Evolutionary conservation across 2,113 vertebrate species (phyloP).

Genomic region (Phrynocephalus versicolor): DNA sequence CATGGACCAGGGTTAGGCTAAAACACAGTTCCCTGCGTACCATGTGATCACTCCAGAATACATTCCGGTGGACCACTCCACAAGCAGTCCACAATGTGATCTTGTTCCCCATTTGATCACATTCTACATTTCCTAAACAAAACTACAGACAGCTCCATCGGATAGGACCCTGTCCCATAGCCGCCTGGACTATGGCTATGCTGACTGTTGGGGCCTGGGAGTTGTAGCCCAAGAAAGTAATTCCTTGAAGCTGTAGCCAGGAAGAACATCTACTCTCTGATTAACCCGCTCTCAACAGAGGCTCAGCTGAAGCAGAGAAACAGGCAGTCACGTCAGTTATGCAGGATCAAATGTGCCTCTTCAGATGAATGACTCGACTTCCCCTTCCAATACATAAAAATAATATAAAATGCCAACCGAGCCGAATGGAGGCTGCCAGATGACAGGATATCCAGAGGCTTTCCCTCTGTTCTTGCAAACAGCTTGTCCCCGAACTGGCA

Average conservation of each 20-base stretch:
- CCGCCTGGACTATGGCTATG: too few relatives aligned
- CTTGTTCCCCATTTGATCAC: too few relatives aligned
- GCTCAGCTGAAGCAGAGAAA: background rate
- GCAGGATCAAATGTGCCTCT: background rate
- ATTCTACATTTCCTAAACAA: too few relatives aligned
- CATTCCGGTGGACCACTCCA: too few relatives aligned
- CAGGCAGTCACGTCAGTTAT: rapidly evolving
- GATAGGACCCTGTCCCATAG: background rate
- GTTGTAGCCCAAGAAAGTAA: too few relatives aligned
- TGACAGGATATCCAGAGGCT: slow-evolving; percentile 29
- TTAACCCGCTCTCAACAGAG: background rate
- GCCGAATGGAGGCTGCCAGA: slow-evolving; percentile 13
- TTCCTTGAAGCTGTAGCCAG: too few relatives aligned
- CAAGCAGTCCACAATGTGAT: too few relatives aligned
- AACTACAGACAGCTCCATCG: background rate
- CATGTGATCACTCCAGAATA: too few relatives aligned
- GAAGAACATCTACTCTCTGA: background rate
- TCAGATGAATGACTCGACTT: slow-evolving; percentile 5
- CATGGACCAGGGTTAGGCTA: too few relatives aligned
- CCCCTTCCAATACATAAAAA: background rate
- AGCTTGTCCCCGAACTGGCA: slow-evolving; percentile 32
- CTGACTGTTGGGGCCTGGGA: too few relatives aligned
- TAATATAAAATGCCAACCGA: slow-evolving; percentile 19
- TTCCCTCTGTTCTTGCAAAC: slow-evolving; percentile 40
- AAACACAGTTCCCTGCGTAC: too few relatives aligned